Evolutionary conservation across 2,797 vertebrate genomes (phyloP), one percentile per base, ranked within the genome.

Genomic region (Ciconia nigra): DNA sequence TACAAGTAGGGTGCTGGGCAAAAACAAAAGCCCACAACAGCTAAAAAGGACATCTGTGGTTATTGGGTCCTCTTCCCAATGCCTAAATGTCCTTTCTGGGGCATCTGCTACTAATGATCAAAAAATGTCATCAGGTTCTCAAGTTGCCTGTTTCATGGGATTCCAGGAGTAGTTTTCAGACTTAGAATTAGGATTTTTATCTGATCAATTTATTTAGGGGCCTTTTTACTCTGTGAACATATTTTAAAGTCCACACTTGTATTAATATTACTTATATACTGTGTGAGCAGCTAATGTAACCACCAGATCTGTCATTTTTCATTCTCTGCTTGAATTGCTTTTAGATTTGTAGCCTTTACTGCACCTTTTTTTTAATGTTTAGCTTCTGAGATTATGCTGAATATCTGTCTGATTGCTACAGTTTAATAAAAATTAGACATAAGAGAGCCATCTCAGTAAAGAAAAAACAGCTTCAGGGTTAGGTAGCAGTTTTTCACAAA

Each of bases 281-380:
- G 42, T 4, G 12, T 20, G 20, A 81, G 58, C 46, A 79, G 54
- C 72, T 91, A 90, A 69, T 39, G 39, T 70, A 92, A 69, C 65
- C 47, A 89, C 61, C 22, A 74, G 41, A 87, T 52, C 29, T 91
- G 80, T 80, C 44, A 90, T 92, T 94, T 94, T 87, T 92, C 58
- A 61, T 93, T 94, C 89, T 73, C 46, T 96, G 92, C 95, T 96
- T 97, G 86, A 96, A 91, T 91, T 94, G 47, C 92, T 97, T 86
- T 96, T 83, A 95, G 66, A 87, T 88, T 96, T 97, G 94, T 89
- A 94, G 83, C 69, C 51, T 83, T 85, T 69, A 94, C 22, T 70
- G 26, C 52, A 70, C n/a, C 33, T 70, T 76, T 84, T 87, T 89
- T 91, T 82, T 73, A 83, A 73, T 86, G 44, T 73, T 94, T 90